A percentile compares a stretch with the other conserved stretches of the same genome.
Evolutionary conservation across 2,113 vertebrate genomes (phyloP).

Genomic region (Nycticebus coucang): DNA sequence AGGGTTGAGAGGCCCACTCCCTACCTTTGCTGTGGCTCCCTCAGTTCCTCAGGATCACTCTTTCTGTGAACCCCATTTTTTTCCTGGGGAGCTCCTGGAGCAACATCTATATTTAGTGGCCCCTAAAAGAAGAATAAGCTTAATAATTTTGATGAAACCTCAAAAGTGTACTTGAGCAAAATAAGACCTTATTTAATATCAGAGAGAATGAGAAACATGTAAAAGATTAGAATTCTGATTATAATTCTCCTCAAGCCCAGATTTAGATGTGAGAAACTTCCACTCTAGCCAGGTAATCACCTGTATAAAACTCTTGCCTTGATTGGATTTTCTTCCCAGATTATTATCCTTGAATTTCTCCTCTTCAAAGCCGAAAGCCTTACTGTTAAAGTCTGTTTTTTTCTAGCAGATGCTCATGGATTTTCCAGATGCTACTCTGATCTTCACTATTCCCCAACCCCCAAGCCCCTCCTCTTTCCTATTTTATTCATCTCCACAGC

Average conservation of each 20-base stretch:
- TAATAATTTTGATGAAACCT: not conserved
- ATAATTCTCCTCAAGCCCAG: not conserved
- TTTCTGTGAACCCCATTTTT: constrained; percentile 81
- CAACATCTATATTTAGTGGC: constrained; percentile 84
- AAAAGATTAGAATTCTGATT: not conserved
- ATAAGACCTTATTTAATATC: not conserved
- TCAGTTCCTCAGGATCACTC: constrained; percentile 84
- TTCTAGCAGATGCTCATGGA: not conserved
- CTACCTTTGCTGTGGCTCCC: constrained; percentile 91
- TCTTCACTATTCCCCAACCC: not conserved
- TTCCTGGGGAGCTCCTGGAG: constrained; percentile 94
- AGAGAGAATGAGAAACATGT: not conserved
- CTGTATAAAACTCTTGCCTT: not conserved
- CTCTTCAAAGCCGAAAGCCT: not conserved
- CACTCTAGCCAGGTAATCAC: not conserved
- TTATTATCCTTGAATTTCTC: constrained; percentile 29
- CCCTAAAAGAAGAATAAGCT: constrained; percentile 81
- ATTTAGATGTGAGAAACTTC: not conserved
- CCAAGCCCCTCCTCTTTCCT: not conserved
- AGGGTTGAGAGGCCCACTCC: not conserved
- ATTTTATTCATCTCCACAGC: not conserved
- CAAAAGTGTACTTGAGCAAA: not conserved
- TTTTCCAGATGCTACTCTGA: not conserved
- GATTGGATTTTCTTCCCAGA: not conserved
- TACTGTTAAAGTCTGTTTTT: not conserved